Conservation (phyloP, 2,113 vertebrate species). For the Pelecanus crispus region DNA sequence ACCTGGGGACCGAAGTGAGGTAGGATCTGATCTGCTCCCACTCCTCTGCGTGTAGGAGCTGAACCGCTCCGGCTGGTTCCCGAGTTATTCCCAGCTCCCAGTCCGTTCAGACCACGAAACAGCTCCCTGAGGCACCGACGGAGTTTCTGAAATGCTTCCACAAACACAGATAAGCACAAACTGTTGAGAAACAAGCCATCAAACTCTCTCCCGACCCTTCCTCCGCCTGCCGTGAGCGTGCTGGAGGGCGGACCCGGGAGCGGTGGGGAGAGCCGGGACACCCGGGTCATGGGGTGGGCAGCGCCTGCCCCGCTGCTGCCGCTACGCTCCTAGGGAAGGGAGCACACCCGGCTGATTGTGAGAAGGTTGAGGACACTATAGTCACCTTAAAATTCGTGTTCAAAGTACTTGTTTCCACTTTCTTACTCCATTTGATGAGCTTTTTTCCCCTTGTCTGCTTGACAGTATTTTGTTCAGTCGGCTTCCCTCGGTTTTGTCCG, state of each 20-base stretch:
- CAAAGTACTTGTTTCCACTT: not conserved
- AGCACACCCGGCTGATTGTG: not conserved
- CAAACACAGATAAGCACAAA: not conserved
- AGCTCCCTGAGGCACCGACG: not conserved
- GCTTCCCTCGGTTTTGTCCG: not conserved
- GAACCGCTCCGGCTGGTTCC: not conserved
- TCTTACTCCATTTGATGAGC: not conserved
- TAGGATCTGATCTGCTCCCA: not conserved
- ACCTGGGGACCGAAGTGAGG: not conserved
- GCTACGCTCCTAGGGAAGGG: not conserved
- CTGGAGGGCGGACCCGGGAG: not conserved
- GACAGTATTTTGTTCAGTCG: not conserved
- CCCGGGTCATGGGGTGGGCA: not conserved
- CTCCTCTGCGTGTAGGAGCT: not conserved
- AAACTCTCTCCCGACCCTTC: not conserved
- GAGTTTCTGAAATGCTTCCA: not conserved
- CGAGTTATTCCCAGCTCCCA: not conserved
- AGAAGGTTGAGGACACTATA: not conserved
- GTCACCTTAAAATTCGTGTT: not conserved
- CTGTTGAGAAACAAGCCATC: not conserved
- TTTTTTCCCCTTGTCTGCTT: not conserved
- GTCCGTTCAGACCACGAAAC: not conserved
- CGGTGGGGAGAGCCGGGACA: rapidly evolving
- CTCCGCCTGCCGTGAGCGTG: not conserved
- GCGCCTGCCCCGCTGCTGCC: not conserved